Base-by-base conservation (phyloP, 2,888 invertebrate genomes). In the Plutella xylostella region DNA sequence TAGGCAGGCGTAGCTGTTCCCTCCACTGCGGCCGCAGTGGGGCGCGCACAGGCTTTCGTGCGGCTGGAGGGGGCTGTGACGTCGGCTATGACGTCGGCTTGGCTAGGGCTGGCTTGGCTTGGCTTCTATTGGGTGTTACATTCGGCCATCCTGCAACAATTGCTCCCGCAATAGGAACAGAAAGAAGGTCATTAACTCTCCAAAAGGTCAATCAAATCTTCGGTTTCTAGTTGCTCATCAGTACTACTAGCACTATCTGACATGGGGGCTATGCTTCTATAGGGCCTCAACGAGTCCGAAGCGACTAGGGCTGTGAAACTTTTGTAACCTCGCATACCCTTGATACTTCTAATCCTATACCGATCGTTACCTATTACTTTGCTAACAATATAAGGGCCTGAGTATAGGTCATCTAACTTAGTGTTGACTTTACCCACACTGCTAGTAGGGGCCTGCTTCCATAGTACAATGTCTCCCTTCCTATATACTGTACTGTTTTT, bases 341-440 rank as follows among this genome's bases (percentile, higher is more conserved):
- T 57, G 0, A 58, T 52, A 25, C 56, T 57, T 4, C 54, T 43
- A 1, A 59, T 58, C 42, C 41, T 49, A 37, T 59, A 59, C 47
- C 56, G 48, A 34, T 56, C 57, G 43, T 59, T 60, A 12, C 56
- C 54, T 1, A 57, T 18, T 1, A 54, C 55, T 21, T 54, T 52
- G 14, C 20, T 42, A 1, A 58, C 28, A 14, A 58, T 2, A 56
- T 6, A 34, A 12, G 28, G 4, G 9, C 28, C 28, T 28, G 28
- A 28, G n/a, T 28, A 28, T n/a, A 28, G n/a, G 28, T 53, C 55
- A 38, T 56, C 51, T 11, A 56, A 31, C 28, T 55, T 56, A 4
- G 50, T 47, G 17, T 53, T 55, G 7, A 56, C 51, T 34, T 39
- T 51, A 6, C 37, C 21, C 7, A 41, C 48, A 31, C 47, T 49